These are phyloP conservation scores for Propithecus perrieri DNA, from an alignment of 2,797 vertebrate genomes.

Conservation along the genomic window DNA sequence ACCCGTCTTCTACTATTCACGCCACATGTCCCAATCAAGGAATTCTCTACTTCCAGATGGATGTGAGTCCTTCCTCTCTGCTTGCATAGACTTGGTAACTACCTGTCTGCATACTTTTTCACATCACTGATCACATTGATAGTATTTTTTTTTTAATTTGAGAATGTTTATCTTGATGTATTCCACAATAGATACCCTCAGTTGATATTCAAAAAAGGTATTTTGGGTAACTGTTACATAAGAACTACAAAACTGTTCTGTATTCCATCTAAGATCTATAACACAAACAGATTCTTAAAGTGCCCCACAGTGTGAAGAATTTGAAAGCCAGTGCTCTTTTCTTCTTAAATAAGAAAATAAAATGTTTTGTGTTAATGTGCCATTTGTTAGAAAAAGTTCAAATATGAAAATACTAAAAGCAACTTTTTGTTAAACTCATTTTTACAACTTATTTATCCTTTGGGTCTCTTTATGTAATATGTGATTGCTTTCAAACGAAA, in stretches of 20 bases:
- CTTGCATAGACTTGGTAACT: background rate
- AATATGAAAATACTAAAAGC: background rate
- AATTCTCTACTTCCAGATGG: background rate
- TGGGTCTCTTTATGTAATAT: background rate
- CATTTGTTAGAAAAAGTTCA: background rate
- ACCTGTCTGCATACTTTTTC: background rate
- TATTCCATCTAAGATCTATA: background rate
- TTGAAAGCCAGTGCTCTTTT: background rate
- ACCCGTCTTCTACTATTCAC: background rate
- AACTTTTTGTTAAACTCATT: constrained; percentile 20
- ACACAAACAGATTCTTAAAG: background rate
- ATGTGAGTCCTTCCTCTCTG: background rate
- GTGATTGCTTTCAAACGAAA: constrained; percentile 35
- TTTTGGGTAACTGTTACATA: constrained; percentile 36
- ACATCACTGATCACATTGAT: background rate
- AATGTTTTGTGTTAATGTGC: background rate
- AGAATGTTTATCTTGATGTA: background rate
- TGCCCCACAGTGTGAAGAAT: background rate
- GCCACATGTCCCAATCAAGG: background rate
- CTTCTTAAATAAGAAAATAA: background rate
- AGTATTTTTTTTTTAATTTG: background rate
- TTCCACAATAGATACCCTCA: background rate
- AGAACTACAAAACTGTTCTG: background rate
- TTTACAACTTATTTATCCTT: constrained; percentile 21
- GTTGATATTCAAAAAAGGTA: background rate